Evolutionary conservation across 1,140 invertebrate species (phyloP).

Genomic region (Delia radicum): DNA sequence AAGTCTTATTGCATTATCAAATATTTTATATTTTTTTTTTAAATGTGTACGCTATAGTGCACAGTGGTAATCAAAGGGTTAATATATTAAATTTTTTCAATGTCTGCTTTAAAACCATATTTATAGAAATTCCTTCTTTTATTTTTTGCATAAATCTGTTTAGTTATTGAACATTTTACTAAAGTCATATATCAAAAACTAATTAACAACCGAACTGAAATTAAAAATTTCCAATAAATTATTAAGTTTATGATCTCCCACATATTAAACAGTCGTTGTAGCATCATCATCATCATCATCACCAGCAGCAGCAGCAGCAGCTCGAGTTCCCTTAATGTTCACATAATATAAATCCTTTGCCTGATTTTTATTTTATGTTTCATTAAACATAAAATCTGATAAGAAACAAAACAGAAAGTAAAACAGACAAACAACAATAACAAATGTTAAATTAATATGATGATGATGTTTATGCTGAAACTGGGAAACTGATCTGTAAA

Average conservation of each 20-base stretch:
- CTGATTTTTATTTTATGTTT: conserved; percentile 9
- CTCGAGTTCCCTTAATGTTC: neutral
- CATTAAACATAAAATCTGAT: conserved; percentile 20
- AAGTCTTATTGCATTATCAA: too few relatives aligned
- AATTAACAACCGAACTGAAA: conserved; percentile 15
- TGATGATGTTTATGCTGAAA: neutral
- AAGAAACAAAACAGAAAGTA: conserved; percentile 1
- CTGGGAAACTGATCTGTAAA: neutral
- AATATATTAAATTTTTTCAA: too few relatives aligned
- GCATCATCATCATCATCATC: neutral
- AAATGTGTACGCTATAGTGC: too few relatives aligned
- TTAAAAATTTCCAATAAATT: conserved; percentile 14
- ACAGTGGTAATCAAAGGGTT: too few relatives aligned
- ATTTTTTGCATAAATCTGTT: too few relatives aligned
- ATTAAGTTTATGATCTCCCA: conserved; percentile 21
- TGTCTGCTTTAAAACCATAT: too few relatives aligned
- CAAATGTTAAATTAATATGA: neutral
- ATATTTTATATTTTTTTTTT: too few relatives aligned
- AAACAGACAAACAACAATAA: neutral
- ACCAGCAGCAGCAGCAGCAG: neutral
- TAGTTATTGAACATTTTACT: neutral
- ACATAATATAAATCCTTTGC: neutral
- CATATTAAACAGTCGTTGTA: neutral
- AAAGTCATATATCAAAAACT: conserved; percentile 16
- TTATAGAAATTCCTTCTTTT: too few relatives aligned